Evolutionary conservation across 2,888 invertebrate genomes (phyloP), one percentile per base, ranked within the genome.

Genomic region (Napeogenes inachia): DNA sequence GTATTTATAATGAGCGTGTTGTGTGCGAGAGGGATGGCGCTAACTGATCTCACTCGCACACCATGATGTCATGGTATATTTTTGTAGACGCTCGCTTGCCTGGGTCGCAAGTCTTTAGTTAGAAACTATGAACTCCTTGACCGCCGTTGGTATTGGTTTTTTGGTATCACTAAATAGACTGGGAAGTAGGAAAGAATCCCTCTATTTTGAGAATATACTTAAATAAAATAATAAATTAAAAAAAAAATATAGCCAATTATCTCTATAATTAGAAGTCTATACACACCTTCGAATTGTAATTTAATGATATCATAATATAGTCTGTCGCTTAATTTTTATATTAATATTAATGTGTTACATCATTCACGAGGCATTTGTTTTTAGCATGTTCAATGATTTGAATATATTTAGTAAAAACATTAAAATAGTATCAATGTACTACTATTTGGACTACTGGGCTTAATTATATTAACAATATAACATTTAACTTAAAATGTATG

Each of bases 1-100:
- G 77, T 87, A 77, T 79, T 82, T 85, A 82, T 80, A 82, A 80
- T 73, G 70, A 71, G 78, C 78, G 75, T 74, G 75, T 70, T 70
- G 69, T 68, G 76, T 68, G 71, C 65, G 76, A 74, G 76, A 71
- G 77, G 71, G 80, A 82, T 68, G 72, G 73, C 75, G 73, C 72
- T 30, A 67, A 67, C 67, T 62, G 63, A 70, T 84, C 84, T 82
- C 85, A 62, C 70, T 88, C 84, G 76, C 82, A 79, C 87, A 84
- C 85, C 86, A 88, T 89, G 89, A 90, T 87, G 87, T 90, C 89
- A 90, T 89, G 87, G 85, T 84, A 76, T 90, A 90, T 89, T 89
- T 89, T 87, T 83, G 80, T 84, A 82, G 74, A 78, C 80, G 80
- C 78, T 79, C 78, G 79, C 76, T 78, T 74, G 80, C 75, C 76